Evolutionary conservation across 2,797 vertebrate species (phyloP).

Genomic region (Darevskia mixta): DNA sequence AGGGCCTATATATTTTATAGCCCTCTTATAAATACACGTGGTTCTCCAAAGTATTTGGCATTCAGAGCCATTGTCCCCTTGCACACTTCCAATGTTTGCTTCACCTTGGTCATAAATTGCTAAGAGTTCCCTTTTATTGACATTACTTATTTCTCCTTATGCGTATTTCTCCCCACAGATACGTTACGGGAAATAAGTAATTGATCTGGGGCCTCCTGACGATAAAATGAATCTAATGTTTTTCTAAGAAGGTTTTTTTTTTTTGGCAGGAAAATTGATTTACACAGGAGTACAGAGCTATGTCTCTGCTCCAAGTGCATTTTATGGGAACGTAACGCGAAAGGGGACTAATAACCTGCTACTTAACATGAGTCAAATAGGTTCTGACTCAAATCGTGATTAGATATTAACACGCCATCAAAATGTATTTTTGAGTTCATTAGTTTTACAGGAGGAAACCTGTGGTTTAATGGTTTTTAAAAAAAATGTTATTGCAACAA

Average conservation of each 20-base stretch:
- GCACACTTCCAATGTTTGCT: slow-evolving; percentile 2
- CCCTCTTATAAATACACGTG: slow-evolving; percentile 4
- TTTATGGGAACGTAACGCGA: neutral
- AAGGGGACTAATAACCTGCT: neutral
- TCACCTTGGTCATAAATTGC: slow-evolving; percentile 33
- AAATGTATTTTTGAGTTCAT: neutral
- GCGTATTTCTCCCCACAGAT: neutral
- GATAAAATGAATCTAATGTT: neutral
- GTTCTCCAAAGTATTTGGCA: neutral
- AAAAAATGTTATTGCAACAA: neutral
- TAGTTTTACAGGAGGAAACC: slow-evolving; percentile 8
- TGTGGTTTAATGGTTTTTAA: neutral
- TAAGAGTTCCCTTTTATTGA: slow-evolving; percentile 22
- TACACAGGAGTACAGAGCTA: neutral
- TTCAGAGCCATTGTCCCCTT: neutral
- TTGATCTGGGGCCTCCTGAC: neutral
- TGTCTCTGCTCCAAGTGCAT: slow-evolving; percentile 10
- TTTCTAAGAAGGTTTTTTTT: neutral
- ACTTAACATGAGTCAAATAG: neutral
- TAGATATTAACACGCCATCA: neutral
- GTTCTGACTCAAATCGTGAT: slow-evolving; percentile 32
- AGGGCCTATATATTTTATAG: neutral
- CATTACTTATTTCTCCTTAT: slow-evolving; percentile 20
- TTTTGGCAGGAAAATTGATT: neutral
- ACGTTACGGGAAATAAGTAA: slow-evolving; percentile 30